Percentiles rank a stretch among this genome's conserved stretches.
Evolutionary conservation across 37 sponge, comb jelly and placozoan species (phyloP).

Genomic region (Halisarca cf. caerulea): DNA sequence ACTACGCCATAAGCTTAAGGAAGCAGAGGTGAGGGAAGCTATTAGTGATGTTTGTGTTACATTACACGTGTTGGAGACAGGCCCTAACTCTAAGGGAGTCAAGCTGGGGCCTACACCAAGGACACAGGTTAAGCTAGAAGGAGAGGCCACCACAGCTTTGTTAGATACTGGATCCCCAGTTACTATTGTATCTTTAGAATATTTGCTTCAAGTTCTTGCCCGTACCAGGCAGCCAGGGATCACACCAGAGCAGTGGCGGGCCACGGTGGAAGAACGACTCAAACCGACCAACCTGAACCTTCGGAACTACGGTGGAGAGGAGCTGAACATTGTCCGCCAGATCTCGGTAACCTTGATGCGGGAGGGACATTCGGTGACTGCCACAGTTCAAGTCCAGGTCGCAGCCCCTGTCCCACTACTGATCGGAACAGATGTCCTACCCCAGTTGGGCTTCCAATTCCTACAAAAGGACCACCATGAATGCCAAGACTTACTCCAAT

Average conservation of each 20-base stretch:
- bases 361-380: not conserved
- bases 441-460: not conserved
- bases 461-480: not conserved
- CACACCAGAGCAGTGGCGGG: not conserved
- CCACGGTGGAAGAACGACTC: not conserved
- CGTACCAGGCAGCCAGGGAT: not conserved
- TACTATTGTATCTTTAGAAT: slow-evolving; percentile 30
- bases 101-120: slow-evolving; percentile 4
- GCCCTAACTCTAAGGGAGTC: not conserved
- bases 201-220: not conserved
- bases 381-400: not conserved
- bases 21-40: too few relatives aligned
- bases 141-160: not conserved
- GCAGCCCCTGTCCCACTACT: not conserved
- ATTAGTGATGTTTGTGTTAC: not conserved
- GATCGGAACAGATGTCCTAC: not conserved
- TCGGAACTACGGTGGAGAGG: slow-evolving; percentile 22
- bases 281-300: slow-evolving; percentile 1
- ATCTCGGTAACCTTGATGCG: not conserved
- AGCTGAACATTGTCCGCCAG: not conserved
- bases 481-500: not conserved
- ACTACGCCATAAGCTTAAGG: not conserved
- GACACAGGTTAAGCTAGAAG: slow-evolving; percentile 3
- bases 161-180: slow-evolving; percentile 41
- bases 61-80: not conserved